Conservation (phyloP, 2,797 vertebrate species). For the Acanthopagrus latus region DNA sequence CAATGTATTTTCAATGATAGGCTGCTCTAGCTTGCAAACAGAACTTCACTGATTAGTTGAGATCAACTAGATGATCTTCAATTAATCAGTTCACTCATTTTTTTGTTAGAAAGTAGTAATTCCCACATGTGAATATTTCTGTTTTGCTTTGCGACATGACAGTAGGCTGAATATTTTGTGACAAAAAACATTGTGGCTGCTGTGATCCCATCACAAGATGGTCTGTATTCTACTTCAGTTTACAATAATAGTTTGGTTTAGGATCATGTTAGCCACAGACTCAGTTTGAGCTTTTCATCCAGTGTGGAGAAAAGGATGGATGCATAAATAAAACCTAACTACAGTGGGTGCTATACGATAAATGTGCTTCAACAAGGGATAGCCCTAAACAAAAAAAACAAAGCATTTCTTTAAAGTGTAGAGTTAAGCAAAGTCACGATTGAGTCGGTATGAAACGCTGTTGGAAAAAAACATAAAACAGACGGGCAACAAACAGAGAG, state of each 20-base stretch:
- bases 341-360: not conserved
- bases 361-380: not conserved
- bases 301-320: not conserved
- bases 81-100: not conserved
- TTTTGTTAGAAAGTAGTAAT: not conserved
- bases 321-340: not conserved
- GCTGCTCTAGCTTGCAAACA: not conserved
- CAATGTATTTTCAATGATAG: not conserved
- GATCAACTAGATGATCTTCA: not conserved
- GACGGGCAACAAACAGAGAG: not conserved
- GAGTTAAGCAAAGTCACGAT: not conserved
- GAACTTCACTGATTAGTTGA: not conserved
- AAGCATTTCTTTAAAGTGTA: not conserved
- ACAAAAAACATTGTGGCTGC: not conserved
- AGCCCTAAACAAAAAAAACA: not conserved
- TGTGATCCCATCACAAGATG: too few relatives aligned
- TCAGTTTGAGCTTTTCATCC: not conserved
- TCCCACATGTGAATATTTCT: not conserved
- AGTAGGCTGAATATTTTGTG: not conserved
- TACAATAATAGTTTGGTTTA: not conserved
- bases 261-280: not conserved
- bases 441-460: not conserved
- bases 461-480: not conserved
- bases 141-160: not conserved
- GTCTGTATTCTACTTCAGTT: too few relatives aligned